Evolutionary conservation across 2,888 invertebrate genomes (phyloP).

Genomic region (Pollenia angustigena): DNA sequence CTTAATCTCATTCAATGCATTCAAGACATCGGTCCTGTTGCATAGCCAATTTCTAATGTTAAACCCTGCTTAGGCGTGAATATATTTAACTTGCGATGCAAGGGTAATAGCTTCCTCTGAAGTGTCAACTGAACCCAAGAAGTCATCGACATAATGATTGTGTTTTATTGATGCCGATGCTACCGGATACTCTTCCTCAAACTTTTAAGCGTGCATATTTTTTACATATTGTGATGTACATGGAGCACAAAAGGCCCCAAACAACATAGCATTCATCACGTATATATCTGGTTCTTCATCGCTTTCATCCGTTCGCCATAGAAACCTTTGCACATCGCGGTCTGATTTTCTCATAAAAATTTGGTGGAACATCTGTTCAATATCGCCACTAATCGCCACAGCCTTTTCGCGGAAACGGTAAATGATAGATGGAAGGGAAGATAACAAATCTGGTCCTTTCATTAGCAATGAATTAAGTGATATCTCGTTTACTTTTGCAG

Average conservation of each 20-base stretch:
- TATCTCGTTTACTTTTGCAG: conserved; percentile 19
- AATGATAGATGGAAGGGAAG: conserved; percentile 62
- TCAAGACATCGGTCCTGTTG: no score
- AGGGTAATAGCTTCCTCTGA: conserved; percentile 9
- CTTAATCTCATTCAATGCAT: no score
- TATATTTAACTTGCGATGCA: background rate
- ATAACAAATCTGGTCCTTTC: conserved; percentile 49
- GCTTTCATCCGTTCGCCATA: no score
- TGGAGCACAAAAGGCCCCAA: conserved; percentile 18
- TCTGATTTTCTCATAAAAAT: conserved; percentile 48
- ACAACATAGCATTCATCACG: conserved; percentile 42
- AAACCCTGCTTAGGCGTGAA: no score
- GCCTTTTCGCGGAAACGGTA: conserved; percentile 64
- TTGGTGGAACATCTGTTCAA: conserved; percentile 71
- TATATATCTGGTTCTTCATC: conserved; percentile 27
- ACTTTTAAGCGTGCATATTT: background rate
- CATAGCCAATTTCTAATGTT: no score
- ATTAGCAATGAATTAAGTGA: conserved; percentile 62
- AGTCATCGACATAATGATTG: conserved; percentile 42
- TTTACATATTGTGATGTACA: conserved; percentile 28
- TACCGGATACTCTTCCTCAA: conserved; percentile 8
- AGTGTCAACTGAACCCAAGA: conserved; percentile 20
- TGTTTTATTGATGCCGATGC: conserved; percentile 30
- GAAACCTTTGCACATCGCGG: conserved; percentile 52
- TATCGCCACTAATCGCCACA: no score